Evolutionary conservation across 2,888 invertebrate genomes (phyloP).

Genomic region (Cataglyphis albicans): DNA sequence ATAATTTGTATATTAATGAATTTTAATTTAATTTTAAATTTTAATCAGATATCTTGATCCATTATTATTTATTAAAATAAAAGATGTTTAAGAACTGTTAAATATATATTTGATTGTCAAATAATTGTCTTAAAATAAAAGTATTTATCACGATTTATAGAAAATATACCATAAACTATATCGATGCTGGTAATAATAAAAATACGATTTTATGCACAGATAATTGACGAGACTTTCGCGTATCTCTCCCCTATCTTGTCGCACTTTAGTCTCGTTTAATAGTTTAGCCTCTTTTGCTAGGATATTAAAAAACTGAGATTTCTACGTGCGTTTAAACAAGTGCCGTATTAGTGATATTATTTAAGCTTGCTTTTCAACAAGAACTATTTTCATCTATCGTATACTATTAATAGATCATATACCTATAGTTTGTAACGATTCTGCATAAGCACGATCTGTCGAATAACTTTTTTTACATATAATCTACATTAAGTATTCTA

Average conservation of each 20-base stretch:
- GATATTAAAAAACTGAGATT: neutral
- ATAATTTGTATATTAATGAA: constrained; percentile 5
- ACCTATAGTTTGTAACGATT: constrained; percentile 40
- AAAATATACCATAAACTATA: neutral
- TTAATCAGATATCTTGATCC: neutral
- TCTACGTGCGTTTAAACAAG: constrained; percentile 9
- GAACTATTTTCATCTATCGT: constrained; percentile 50
- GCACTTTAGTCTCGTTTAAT: neutral
- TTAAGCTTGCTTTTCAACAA: constrained; percentile 49
- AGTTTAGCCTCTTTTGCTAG: neutral
- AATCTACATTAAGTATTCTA: constrained; percentile 50
- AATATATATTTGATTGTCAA: constrained; percentile 1
- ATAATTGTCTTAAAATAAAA: neutral
- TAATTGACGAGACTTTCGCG: neutral
- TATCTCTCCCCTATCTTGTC: neutral
- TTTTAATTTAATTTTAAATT: neutral
- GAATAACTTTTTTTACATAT: constrained; percentile 34
- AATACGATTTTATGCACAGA: constrained; percentile 16
- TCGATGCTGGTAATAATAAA: neutral
- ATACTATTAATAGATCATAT: constrained; percentile 30
- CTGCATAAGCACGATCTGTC: constrained; percentile 42
- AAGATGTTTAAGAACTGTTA: neutral
- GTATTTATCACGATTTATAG: neutral
- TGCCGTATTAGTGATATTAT: constrained; percentile 25
- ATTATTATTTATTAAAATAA: constrained; percentile 14